Base-by-base conservation (phyloP, 1,140 invertebrate species). In the Drosophila lacertosa region DNA sequence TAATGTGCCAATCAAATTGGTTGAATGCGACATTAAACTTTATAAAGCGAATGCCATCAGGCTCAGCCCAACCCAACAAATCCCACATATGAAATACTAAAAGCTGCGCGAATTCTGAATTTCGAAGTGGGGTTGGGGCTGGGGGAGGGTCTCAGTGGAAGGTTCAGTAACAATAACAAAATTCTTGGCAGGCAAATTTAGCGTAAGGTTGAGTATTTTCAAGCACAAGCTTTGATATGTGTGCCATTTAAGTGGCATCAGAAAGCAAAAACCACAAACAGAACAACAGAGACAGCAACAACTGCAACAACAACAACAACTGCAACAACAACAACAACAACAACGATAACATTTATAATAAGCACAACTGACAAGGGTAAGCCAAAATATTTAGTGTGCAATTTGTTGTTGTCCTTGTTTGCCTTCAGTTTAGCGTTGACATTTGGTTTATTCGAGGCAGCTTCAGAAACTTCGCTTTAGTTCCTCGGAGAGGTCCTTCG, bases 331-430 rank as follows among this genome's bases (percentile, higher is more conserved):
- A 18, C 13, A 48, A n/a, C 20, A 22, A 22, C 20, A 22, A n/a
- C n/a, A n/a, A 4, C 20, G 4, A 26, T 0, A 26, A 29, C 32
- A 48, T n/a, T 9, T 39, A n/a, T 32, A 29, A 26, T 7, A 29
- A 39, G 35, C 10, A 47, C 16, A 42, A 37, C 47, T 59, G 55
- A 67, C 54, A 35, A 51, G 64, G 64, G 64, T 67, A 67, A 59
- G 35, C 50, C 55, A 42, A 67, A 59, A 67, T 67, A 67, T 67
- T 67, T 67, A 59, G 54, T 32, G 37, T 59, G 37, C 64, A 59
- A 67, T 67, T 59, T 67, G 54, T 24, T 67, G 54, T 24, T 66
- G 53, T 40, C 16, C 63, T 40, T 47, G 44, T 39, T 58, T 16
- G 22, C 2, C 15, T 18, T 47, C 32, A 16, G 22, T 45, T 64